Conservation (phyloP, 2,888 invertebrate species). For the Pammene fasciana region DNA sequence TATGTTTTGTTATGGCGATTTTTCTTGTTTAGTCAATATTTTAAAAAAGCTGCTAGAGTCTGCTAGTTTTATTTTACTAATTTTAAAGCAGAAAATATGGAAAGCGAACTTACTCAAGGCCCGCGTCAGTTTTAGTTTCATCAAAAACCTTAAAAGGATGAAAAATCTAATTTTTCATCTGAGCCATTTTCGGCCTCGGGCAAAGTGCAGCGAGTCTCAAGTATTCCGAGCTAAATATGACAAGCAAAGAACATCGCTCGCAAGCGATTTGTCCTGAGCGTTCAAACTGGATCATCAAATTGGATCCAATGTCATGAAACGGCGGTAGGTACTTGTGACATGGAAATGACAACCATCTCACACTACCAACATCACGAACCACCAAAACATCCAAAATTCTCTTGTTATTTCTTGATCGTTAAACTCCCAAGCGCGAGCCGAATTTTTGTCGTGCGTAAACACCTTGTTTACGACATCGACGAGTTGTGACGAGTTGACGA, state of each 20-base stretch:
- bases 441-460: constrained; percentile 44
- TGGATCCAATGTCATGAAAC: too few relatives aligned
- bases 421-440: constrained; percentile 14
- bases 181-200: not conserved
- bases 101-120: not conserved
- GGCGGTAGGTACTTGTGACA: too few relatives aligned
- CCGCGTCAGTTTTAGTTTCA: not conserved
- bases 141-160: not conserved
- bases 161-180: not conserved
- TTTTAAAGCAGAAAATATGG: too few relatives aligned
- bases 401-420: not conserved
- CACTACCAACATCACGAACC: not conserved
- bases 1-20: too few relatives aligned
- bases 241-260: not conserved
- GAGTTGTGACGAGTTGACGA: constrained; percentile 38
- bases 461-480: constrained; percentile 43
- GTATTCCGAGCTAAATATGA: not conserved
- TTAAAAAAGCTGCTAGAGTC: too few relatives aligned
- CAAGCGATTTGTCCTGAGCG: not conserved
- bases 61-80: too few relatives aligned
- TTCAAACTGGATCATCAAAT: too few relatives aligned
- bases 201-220: not conserved
- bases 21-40: too few relatives aligned
- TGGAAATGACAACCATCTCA: too few relatives aligned
- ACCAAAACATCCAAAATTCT: not conserved